Base-by-base conservation (phyloP, 2,888 invertebrate species). In the Cetonia aurata region DNA sequence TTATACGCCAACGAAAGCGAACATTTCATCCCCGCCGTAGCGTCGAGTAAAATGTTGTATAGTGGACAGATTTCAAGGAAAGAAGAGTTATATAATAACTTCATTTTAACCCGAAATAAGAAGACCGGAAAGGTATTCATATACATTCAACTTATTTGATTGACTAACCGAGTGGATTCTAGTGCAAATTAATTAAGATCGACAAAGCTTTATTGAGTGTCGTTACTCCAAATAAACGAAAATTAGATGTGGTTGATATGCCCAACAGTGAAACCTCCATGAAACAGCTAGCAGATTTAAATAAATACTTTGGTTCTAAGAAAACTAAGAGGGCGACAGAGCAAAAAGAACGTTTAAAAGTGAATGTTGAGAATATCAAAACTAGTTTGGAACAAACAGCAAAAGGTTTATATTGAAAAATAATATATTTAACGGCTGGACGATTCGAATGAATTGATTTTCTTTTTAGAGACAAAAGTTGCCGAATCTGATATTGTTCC, bases 261-360 rank as follows among this genome's bases (percentile, higher is more conserved):
- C 75, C 79, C 25, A 31, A 59, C 12, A n/a, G n/a, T n/a, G n/a
- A n/a, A n/a, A n/a, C n/a, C n/a, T n/a, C n/a, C n/a, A 66, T 69
- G 13, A 70, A 67, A 42, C 41, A 46, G 78, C 76, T 59, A 70
- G 77, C 0, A 77, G 86, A 86, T 65, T 80, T 91, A 0, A 89
- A 88, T 56, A 88, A 89, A 76, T 86, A 89, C 74, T 91, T 91
- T 77, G 91, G 91, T 1, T 91, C 91, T 0, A 91, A 91, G 74
- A 88, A 86, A 77, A 84, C 85, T 0, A 90, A 89, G 78, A 82
- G 89, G 74, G 81, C 82, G 57, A 87, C 89, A 71, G 90, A 91
- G 75, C 89, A 90, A n/a, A 81, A 80, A 0, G 90, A 90, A 77
- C 87, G 86, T 78, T 79, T 90, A 60, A 88, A 88, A 78, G 82